Evolutionary conservation across 2,888 invertebrate genomes (phyloP).

Genomic region (Agrochola circellaris): DNA sequence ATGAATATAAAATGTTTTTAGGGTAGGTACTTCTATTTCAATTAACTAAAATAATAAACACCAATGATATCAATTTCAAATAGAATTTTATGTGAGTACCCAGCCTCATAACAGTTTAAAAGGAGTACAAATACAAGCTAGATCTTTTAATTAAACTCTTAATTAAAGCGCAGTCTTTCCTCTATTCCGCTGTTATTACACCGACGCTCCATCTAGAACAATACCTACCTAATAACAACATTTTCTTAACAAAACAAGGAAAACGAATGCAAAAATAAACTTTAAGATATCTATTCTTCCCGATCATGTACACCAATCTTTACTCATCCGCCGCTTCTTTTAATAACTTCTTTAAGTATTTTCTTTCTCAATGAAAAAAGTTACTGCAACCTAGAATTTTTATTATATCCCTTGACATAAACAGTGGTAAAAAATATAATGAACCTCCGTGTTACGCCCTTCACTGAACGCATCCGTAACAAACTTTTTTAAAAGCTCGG

Average conservation of each 20-base stretch:
- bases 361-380: conserved; percentile 34
- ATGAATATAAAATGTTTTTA: not conserved
- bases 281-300: conserved; percentile 16
- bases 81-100: not conserved
- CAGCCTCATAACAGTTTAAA: not conserved
- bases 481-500: conserved; percentile 42
- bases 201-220: conserved; percentile 17
- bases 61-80: not conserved
- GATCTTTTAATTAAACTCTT: conserved; percentile 38
- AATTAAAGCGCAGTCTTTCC: conserved; percentile 31
- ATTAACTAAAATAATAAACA: not conserved
- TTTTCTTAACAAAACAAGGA: conserved; percentile 33
- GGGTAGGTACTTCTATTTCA: not conserved
- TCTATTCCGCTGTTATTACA: conserved; percentile 32
- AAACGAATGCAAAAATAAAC: conserved; percentile 11
- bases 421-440: conserved; percentile 32
- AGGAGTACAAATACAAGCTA: not conserved
- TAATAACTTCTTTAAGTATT: conserved; percentile 16
- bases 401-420: conserved; percentile 6
- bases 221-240: conserved; percentile 36
- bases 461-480: conserved; percentile 35
- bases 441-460: not conserved
- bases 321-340: conserved; percentile 8
- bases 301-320: conserved; percentile 28
- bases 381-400: conserved; percentile 22